Evolutionary conservation across 2,797 vertebrate genomes (phyloP), one percentile per base, ranked within the genome.

Genomic region (Adelosebastes latens): DNA sequence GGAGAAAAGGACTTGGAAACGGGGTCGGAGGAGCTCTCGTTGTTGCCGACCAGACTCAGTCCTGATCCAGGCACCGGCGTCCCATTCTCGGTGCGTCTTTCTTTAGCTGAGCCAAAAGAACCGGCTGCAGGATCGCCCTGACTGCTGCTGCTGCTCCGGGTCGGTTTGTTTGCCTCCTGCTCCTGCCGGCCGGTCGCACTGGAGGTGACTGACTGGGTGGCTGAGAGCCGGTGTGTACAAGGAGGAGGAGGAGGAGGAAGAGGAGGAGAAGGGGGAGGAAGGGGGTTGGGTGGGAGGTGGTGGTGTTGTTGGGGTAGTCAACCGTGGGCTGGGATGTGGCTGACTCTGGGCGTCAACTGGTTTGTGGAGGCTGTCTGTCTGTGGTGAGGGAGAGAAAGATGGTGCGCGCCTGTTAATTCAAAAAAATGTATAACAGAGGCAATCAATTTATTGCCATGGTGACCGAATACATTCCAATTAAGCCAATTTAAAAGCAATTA

Each of bases 151-250:
- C 61, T 67, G 73, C 4, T 82, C 63, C 11, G 75, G 22, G 13
- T 77, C 8, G n/a, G 53, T 14, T 20, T 65, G 66, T 77, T 71
- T 79, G 80, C 46, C 72, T 85, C 29, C 36, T 42, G 79, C 72
- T 88, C 67, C 75, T 36, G 77, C 60, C 69, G 74, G 32, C 75
- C 72, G 84, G 81, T 71, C 87, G 85, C 81, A 79, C 88, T 83
- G 68, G 80, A 87, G 88, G 85, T 83, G 87, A 91, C 89, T 89
- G 87, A 79, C 71, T 79, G 66, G 80, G 79, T 81, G 87, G 52
- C 6, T 70, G 76, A 7, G 67, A 89, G 85, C 90, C 87, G 81
- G 88, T 81, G 83, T 80, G 90, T 82, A 61, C 71, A 79, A 62
- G 69, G 67, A 42, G 76, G 60, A 53, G 77, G 69, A 60, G 59